Base-by-base conservation (phyloP, 2,113 vertebrate genomes). In the Aegotheles bennettii region DNA sequence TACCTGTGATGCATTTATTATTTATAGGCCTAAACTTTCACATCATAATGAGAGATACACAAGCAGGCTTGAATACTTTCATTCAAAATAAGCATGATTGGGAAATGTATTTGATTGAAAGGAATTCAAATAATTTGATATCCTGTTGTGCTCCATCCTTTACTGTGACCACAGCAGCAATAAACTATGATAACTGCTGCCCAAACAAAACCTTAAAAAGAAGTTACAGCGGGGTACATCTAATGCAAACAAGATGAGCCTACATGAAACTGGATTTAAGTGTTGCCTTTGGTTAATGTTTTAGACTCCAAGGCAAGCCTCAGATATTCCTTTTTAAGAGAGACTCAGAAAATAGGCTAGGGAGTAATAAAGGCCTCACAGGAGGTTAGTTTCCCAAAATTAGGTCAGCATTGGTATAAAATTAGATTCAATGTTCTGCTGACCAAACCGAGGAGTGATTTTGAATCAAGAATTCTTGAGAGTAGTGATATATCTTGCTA, bases 371-470 rank as follows among this genome's bases (percentile, higher is more conserved):
- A 86, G 56, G 47, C 33, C 85, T 71, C 65, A 77, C 8, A 92
- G 86, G 64, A 87, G 14, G 75, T 48, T 40, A 33, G 33, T 51
- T 95, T 89, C 63, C 78, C 64, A 78, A 93, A 97, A 95, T 90
- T 81, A 96, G 96, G 95, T 95, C 96, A 96, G 43, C 31, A 43
- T 54, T 65, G 57, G 42, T 86, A 50, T 92, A 94, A 96, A 97
- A 93, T 92, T 94, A 95, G 92, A 95, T 88, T 89, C 68, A 60
- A 9, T 50, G 40, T 95, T 96, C 93, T 95, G 96, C 96, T 96
- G 95, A 97, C 91, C 35, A 1, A 96, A 94, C 81, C 12, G 13
- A 82, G 35, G 38, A 93, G 47, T 64, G 61, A 86, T 91, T 90
- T 89, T 89, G 91, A 81, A 91, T 91, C 90, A 73, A 79, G 68